These are phyloP conservation scores for Menidia menidia DNA, from an alignment of 2,797 vertebrate genomes.

Conservation along the genomic window DNA sequence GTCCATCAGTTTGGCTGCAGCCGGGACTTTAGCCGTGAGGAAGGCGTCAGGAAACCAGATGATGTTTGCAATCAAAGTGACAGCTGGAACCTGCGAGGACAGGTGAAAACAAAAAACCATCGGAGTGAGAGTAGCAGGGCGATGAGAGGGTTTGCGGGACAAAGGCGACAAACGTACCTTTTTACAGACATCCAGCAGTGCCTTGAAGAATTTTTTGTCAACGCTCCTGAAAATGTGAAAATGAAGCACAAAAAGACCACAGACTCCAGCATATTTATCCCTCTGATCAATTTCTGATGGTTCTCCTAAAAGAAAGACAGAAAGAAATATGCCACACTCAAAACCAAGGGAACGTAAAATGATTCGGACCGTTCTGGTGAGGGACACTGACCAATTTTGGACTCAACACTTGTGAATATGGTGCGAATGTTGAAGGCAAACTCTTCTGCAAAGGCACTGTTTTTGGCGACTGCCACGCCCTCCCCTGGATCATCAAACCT, in stretches of 20 bases:
- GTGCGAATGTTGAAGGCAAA: constrained; percentile 92
- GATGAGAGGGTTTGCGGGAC: not conserved
- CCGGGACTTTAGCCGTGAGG: constrained; percentile 89
- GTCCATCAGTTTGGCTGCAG: constrained; percentile 94
- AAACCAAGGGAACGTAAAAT: fast-evolving
- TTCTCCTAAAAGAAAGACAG: constrained; percentile 84
- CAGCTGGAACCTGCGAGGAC: constrained; percentile 89
- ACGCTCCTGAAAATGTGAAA: constrained; percentile 96
- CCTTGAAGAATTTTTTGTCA: constrained; percentile 97
- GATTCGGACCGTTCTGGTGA: not conserved
- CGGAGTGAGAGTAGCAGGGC: not conserved
- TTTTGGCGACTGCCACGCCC: constrained; percentile 92
- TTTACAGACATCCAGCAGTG: constrained; percentile 94
- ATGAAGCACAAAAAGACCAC: constrained; percentile 93
- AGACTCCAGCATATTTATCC: constrained; percentile 93
- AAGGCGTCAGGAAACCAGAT: constrained; percentile 98
- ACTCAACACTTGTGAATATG: constrained; percentile 92
- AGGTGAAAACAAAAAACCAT: not conserved
- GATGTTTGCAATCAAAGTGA: constrained; percentile 94
- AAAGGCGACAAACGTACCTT: constrained; percentile 82
- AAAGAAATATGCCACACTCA: not conserved
- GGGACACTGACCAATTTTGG: constrained; percentile 90
- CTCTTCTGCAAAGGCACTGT: constrained; percentile 95
- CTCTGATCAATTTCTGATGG: constrained; percentile 98
- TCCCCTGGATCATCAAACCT: constrained; percentile 93